These are phyloP conservation scores for Thereva nobilitata DNA, from an alignment of 2,888 invertebrate species.

Conservation along the genomic window DNA sequence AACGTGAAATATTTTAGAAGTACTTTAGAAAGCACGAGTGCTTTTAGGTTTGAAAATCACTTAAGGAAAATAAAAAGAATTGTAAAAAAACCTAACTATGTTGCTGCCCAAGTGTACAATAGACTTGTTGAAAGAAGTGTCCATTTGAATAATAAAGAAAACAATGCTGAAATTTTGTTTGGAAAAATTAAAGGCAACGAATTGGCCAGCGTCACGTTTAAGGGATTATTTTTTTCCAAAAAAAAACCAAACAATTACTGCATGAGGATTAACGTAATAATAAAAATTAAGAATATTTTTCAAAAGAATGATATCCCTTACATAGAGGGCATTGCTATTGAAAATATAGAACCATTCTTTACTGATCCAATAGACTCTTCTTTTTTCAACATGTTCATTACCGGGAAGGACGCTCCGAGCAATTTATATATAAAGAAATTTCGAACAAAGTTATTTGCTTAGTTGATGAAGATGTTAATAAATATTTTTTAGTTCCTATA, in stretches of 20 bases:
- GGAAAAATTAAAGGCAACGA: background rate
- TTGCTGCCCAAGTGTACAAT: background rate
- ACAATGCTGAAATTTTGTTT: background rate
- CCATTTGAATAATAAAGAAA: background rate
- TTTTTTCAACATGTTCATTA: background rate
- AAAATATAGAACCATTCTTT: background rate
- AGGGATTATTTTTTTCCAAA: background rate
- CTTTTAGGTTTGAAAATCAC: background rate
- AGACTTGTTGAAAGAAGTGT: background rate
- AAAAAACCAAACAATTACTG: background rate
- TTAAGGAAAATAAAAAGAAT: background rate
- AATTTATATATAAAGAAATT: background rate
- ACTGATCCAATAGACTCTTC: background rate
- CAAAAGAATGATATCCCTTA: background rate
- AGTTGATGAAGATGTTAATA: background rate
- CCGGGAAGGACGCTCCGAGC: background rate
- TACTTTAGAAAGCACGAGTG: background rate
- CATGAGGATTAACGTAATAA: background rate
- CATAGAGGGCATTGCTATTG: background rate
- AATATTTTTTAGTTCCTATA: background rate
- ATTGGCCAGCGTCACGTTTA: background rate
- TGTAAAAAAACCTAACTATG: background rate
- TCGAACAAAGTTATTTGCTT: background rate
- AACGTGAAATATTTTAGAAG: conserved; percentile 26
- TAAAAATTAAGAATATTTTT: background rate